Percentiles rank a stretch among this genome's conserved stretches.
Conservation (phyloP, 2,888 invertebrate species). For the Sesia bembeciformis region DNA sequence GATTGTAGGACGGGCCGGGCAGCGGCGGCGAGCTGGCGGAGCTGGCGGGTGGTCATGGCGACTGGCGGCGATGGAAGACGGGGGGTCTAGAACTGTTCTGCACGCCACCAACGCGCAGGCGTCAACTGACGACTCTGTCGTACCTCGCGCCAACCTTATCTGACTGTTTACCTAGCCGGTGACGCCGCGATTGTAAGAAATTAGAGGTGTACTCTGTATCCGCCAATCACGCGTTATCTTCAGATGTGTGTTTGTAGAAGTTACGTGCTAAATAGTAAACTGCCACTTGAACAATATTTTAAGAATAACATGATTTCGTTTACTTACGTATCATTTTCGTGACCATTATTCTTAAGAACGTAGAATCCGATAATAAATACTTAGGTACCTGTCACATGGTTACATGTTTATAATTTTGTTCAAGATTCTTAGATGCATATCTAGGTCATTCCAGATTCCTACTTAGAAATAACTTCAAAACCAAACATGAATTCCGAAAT, state of each 20-base stretch:
- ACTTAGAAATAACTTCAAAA: too few species aligned
- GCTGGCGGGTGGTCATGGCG: conserved; percentile 55
- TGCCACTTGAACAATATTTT: too few species aligned
- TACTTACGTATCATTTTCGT: too few species aligned
- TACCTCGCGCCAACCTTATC: background rate
- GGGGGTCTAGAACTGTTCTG: conserved; percentile 19
- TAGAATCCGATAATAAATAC: too few species aligned
- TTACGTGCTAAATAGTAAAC: background rate
- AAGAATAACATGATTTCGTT: too few species aligned
- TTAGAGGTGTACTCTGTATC: background rate
- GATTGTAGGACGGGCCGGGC: conserved; percentile 27
- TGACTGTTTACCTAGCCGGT: conserved; percentile 37
- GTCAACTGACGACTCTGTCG: conserved; percentile 9
- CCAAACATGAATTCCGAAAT: too few species aligned
- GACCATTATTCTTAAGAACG: too few species aligned
- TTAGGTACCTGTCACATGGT: too few species aligned
- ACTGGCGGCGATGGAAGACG: conserved; percentile 8
- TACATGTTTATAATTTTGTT: too few species aligned
- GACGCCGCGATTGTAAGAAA: conserved; percentile 35
- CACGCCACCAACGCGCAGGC: conserved; percentile 45
- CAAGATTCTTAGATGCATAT: too few species aligned
- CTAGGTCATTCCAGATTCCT: too few species aligned
- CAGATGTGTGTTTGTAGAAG: background rate
- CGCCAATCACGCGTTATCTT: background rate
- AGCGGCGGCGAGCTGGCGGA: conserved; percentile 40